Evolutionary conservation across 1,140 invertebrate species (phyloP), one percentile per base, ranked within the genome.

Genomic region (Prorops nasuta): DNA sequence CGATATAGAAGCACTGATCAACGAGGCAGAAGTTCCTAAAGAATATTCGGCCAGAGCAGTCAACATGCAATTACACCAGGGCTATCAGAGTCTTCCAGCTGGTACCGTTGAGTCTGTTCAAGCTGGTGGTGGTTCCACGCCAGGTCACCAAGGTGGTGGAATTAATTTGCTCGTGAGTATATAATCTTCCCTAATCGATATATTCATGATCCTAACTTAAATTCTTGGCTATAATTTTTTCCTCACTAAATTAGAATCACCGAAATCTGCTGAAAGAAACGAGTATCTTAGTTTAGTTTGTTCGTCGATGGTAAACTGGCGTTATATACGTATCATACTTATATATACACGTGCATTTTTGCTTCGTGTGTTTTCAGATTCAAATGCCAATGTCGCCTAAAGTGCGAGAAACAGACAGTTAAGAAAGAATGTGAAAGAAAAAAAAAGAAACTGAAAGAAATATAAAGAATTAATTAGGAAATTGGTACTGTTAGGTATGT

Each of bases 41-140:
- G 37, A 41, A 28, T n/a, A n/a, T n/a, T n/a, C n/a, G n/a, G 47
- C 56, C 2, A 62, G 75, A 37, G 64, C 58, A 2, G 62, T 77
- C 3, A 60, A 77, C 10, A 74, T 76, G 68, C 39, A 69, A 14
- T 72, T 76, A 66, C 71, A 69, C 46, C 74, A 77, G 34, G 74
- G 75, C 6, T 75, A 77, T 36, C 72, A 75, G 37, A 75, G 69
- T 40, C 54, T 77, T 53, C 75, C 75, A 12, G 63, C 71, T 17
- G 75, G 74, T 16, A 50, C 72, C 9, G 28, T 74, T 8, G 75
- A 77, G 44, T 63, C 64, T 6, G 55, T 77, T 19, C 64, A 74
- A 49, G 71, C 68, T 37, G 74, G 74, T 1, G 74, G 71, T 22
- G 71, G 71, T 28, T 61, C 66, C 22, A 46, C 54, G 18, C 60